These are phyloP conservation scores for Drosophila repleta DNA, from an alignment of 1,140 invertebrate species.

Conservation along the genomic window DNA sequence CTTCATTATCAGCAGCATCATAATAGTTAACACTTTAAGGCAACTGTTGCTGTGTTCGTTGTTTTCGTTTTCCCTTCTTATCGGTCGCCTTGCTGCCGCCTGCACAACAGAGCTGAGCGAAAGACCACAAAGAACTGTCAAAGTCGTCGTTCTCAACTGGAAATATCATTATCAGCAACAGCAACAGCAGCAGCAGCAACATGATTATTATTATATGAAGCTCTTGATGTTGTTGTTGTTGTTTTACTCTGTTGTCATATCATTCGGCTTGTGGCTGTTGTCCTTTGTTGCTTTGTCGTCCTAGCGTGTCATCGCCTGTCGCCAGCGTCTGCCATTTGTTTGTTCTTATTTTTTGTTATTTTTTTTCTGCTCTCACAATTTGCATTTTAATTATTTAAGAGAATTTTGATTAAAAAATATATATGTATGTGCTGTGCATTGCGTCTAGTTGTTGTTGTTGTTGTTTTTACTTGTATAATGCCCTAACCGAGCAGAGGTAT, in stretches of 20 bases:
- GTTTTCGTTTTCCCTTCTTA: conserved; percentile 2
- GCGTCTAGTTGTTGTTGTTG: conserved; percentile 19
- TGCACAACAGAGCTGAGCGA: conserved; percentile 1
- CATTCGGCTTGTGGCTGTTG: conserved; percentile 57
- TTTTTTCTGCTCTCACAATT: conserved; percentile 76
- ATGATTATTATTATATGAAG: conserved; percentile 43
- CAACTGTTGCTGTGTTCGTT: conserved; percentile 15
- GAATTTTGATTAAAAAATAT: conserved; percentile 81
- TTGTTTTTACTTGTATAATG: not conserved
- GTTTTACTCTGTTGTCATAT: conserved; percentile 49
- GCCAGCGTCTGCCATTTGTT: conserved; percentile 49
- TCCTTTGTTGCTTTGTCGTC: conserved; percentile 49
- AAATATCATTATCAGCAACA: conserved; percentile 39
- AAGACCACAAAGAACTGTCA: conserved; percentile 79
- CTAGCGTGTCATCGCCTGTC: conserved; percentile 40
- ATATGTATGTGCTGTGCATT: conserved; percentile 18
- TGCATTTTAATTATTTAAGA: conserved; percentile 83
- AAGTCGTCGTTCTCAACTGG: conserved; percentile 55
- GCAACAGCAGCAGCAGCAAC: conserved; percentile 41
- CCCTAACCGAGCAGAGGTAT: conserved; percentile 2
- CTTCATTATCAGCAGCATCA: conserved; percentile 36
- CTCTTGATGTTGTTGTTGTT: conserved; percentile 34
- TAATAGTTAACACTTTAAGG: conserved; percentile 72
- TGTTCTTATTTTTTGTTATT: conserved; percentile 78
- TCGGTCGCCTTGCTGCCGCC: conserved; percentile 13